Evolutionary conservation across 2,113 vertebrate species (phyloP), one percentile per base, ranked within the genome.

Genomic region (Neodontobutis hainanensis): DNA sequence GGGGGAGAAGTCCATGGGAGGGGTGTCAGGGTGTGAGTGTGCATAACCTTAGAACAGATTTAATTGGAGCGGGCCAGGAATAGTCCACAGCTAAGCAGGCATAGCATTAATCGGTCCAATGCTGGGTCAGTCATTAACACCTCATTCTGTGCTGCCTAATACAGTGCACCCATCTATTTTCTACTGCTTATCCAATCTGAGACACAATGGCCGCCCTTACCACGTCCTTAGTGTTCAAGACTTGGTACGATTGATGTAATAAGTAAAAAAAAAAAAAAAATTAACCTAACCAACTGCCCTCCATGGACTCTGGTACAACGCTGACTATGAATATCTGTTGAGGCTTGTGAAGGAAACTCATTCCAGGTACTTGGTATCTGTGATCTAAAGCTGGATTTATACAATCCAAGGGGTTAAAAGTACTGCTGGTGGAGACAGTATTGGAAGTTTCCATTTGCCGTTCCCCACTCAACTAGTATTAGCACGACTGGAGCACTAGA

Each of bases 31-130:
- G 67, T 63, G 65, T 46, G 76, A 59, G 40, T 76, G 75, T 78
- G 72, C 68, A 55, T 79, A 80, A 89, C 83, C 86, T 84, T 59
- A 8, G 64, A 38, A n/a, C 62, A 11, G 42, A 81, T 79, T 81
- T 77, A 85, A 87, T 85, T 77, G 45, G 53, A 67, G 65, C 36
- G 42, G 59, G 57, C 40, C 63, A 61, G 47, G 40, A 85, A 72
- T 3, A 50, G 65, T 49, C 53, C 51, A 9, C 59, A 15, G 14
- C 49, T 69, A 73, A 65, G 69, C 66, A 60, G 57, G 51, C 40
- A 51, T 16, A 10, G 40, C 44, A 47, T 68, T 75, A 65, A 72
- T 75, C 44, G 34, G 52, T n/a, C 49, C 58, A 52, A 40, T 68
- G 66, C 53, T 53, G 55, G 56, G 57, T 76, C 67, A 45, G 67